Evolutionary conservation across 1,140 invertebrate species (phyloP).

Genomic region (Drosophila subobscura): DNA sequence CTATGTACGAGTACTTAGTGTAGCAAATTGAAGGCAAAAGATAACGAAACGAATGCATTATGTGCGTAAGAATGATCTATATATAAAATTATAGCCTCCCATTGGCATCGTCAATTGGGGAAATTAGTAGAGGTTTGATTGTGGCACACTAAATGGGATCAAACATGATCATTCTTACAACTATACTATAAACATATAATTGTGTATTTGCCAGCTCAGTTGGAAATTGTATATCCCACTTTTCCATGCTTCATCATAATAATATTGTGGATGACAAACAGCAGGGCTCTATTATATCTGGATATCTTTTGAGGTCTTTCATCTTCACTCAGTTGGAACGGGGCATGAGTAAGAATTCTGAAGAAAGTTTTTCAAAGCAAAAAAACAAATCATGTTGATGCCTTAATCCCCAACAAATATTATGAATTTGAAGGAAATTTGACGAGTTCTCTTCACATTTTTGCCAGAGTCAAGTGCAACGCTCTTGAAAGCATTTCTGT

Average conservation of each 20-base stretch:
- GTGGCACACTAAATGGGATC: background rate
- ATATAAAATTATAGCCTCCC: background rate
- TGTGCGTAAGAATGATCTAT: slow-evolving; percentile 4
- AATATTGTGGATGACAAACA: slow-evolving; percentile 4
- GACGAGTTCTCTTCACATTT: background rate
- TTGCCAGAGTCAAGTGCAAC: too few species aligned
- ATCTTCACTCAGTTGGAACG: slow-evolving; percentile 6
- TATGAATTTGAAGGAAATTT: slow-evolving; percentile 2
- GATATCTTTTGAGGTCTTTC: slow-evolving; percentile 14
- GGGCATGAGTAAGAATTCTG: slow-evolving; percentile 27
- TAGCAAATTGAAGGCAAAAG: slow-evolving; percentile 44
- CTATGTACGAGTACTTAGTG: slow-evolving; percentile 4
- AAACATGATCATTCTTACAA: slow-evolving; percentile 3
- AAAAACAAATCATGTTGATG: slow-evolving; percentile 15
- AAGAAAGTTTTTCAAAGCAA: background rate
- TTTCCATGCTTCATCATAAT: slow-evolving; percentile 1
- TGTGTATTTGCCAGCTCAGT: background rate
- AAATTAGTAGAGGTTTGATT: slow-evolving; percentile 1
- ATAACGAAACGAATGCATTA: slow-evolving; percentile 41
- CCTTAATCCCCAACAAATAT: slow-evolving; percentile 15
- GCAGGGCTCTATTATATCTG: slow-evolving; percentile 17
- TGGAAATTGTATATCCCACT: background rate
- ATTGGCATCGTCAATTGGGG: slow-evolving; percentile 8
- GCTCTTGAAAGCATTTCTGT: too few species aligned
- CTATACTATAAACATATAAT: background rate